Percentiles rank a stretch among this genome's conserved stretches.
phyloP scores from a whole-genome alignment of 2,113 vertebrate genomes.

The Anolis carolinensis region DNA sequence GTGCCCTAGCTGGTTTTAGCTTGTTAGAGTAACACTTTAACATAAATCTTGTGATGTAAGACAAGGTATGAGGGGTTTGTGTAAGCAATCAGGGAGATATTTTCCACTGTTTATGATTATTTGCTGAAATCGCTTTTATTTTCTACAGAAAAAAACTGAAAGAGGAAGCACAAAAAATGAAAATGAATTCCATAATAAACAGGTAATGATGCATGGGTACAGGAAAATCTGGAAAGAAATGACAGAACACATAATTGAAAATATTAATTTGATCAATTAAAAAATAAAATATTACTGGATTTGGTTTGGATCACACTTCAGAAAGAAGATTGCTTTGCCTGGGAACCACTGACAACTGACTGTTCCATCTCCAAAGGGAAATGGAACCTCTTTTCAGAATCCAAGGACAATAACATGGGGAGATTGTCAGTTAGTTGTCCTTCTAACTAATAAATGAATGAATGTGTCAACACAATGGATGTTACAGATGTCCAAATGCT shows the following conservation, averaged over 20 bases:
- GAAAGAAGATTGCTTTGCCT: not conserved
- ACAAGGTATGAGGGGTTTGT: not conserved
- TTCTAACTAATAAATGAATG: no score
- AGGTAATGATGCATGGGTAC: not conserved
- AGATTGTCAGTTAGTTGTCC: no score
- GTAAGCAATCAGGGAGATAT: not conserved
- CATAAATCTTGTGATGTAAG: not conserved
- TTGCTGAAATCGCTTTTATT: not conserved
- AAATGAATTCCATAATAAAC: not conserved
- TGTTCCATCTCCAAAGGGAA: not conserved
- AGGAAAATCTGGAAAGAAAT: not conserved
- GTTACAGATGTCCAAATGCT: no score
- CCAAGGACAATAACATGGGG: no score
- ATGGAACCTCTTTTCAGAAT: not conserved
- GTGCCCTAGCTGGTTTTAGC: conserved; percentile 2
- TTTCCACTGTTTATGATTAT: not conserved
- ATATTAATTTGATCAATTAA: not conserved
- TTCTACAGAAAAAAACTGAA: not conserved
- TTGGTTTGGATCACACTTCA: not conserved
- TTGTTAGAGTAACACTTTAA: conserved; percentile 2
- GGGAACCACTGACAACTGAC: not conserved
- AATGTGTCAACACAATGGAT: no score
- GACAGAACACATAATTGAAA: not conserved
- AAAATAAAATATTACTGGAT: not conserved
- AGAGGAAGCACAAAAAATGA: not conserved